phyloP scores from a whole-genome alignment of 2,113 vertebrate genomes.

The Calonectris borealis region DNA sequence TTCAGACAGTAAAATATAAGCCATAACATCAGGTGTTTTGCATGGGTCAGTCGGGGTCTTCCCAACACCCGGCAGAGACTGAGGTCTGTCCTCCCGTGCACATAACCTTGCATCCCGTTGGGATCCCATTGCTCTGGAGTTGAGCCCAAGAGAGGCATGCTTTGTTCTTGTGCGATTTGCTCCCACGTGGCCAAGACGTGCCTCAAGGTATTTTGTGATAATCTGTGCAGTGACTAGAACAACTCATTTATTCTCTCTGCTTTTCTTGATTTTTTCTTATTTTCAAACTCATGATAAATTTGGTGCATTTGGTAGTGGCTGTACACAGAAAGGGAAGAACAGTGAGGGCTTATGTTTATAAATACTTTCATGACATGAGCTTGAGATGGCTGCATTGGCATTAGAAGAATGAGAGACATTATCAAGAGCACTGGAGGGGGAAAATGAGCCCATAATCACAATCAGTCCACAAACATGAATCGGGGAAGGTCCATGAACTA shows the following conservation, averaged over 20 bases:
- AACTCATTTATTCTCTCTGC: not conserved
- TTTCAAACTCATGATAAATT: not conserved
- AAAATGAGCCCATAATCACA: not conserved
- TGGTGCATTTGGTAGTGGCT: not conserved
- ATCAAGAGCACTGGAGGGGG: not conserved
- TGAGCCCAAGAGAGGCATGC: not conserved
- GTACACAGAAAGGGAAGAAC: not conserved
- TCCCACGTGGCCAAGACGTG: not conserved
- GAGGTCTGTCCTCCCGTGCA: not conserved
- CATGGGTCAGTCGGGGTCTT: not conserved
- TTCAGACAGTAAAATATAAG: not conserved
- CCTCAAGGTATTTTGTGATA: not conserved
- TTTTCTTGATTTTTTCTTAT: not conserved
- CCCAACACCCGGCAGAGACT: not conserved
- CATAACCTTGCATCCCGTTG: not conserved
- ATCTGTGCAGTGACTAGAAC: not conserved
- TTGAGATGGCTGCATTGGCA: not conserved
- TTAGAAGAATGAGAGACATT: not conserved
- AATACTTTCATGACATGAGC: not conserved
- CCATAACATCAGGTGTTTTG: accelerated
- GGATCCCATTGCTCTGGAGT: not conserved
- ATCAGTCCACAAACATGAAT: not conserved
- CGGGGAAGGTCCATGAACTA: not conserved
- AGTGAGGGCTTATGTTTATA: not conserved
- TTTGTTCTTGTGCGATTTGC: not conserved